Conservation (phyloP, 2,113 vertebrate species). For the Arizona elegans region DNA sequence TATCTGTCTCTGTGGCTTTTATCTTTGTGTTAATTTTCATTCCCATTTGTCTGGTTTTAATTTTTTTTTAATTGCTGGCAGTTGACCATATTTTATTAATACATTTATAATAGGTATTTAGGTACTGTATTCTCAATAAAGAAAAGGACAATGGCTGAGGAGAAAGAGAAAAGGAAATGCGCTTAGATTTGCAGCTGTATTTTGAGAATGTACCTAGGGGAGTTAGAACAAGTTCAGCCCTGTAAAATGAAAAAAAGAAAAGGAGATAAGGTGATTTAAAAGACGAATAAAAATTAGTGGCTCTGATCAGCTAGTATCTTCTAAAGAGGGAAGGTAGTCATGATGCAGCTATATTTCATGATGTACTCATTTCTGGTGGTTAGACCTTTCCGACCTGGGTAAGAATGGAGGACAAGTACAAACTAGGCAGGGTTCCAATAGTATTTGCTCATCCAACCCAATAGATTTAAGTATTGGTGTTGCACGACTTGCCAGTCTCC, state of each 20-base stretch:
- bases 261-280: not conserved
- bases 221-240: not conserved
- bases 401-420: not conserved
- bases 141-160: not conserved
- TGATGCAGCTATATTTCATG: not conserved
- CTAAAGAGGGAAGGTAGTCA: not conserved
- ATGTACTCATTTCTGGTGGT: not conserved
- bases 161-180: not conserved
- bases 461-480: not conserved
- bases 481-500: not conserved
- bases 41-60: not conserved
- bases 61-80: not conserved
- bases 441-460: not conserved
- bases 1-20: not conserved
- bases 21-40: not conserved
- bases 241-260: not conserved
- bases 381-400: not conserved
- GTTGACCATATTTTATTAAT: not conserved
- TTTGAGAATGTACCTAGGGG: not conserved
- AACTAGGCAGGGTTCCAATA: not conserved
- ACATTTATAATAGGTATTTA: not conserved
- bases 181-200: not conserved
- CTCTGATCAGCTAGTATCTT: not conserved
- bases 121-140: not conserved
- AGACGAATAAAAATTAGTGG: not conserved